Conservation (phyloP, 35 echinoderm and acorn worm genomes). For the Lytechinus variegatus region DNA sequence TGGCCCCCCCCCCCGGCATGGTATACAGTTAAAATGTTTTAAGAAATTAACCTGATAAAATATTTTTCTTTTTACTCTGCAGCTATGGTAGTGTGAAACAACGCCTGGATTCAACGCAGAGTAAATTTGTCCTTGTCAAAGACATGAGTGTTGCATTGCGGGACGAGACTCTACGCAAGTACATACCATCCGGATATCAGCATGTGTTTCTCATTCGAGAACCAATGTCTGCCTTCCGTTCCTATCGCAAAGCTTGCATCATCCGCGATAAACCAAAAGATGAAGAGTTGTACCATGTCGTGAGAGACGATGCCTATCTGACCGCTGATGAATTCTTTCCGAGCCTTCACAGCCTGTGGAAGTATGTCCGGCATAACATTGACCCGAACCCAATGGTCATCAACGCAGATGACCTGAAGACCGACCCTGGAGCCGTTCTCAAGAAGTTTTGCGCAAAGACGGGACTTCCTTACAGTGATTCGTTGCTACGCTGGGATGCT, state of each 20-base stretch:
- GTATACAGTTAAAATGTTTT: no score
- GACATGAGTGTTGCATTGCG: background rate
- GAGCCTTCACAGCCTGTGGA: background rate
- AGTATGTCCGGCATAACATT: background rate
- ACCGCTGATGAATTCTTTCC: background rate
- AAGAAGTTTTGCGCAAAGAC: background rate
- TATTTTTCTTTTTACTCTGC: background rate
- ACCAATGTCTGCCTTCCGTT: background rate
- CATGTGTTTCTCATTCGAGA: conserved; percentile 28
- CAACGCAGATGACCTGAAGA: background rate
- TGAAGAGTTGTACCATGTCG: background rate
- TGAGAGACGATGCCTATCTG: background rate
- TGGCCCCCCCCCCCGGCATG: no score
- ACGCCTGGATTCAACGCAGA: background rate
- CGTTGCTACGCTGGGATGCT: background rate
- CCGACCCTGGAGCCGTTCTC: background rate
- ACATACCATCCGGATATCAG: conserved; percentile 18
- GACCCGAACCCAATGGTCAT: conserved; percentile 26
- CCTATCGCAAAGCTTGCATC: background rate
- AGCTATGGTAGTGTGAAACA: background rate
- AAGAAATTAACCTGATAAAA: no score
- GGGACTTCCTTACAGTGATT: conserved; percentile 22
- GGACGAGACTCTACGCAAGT: background rate
- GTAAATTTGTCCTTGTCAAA: conserved; percentile 8
- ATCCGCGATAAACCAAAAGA: background rate